Evolutionary conservation across 2,797 vertebrate genomes (phyloP).

Genomic region (Lindbergichthys nudifrons): DNA sequence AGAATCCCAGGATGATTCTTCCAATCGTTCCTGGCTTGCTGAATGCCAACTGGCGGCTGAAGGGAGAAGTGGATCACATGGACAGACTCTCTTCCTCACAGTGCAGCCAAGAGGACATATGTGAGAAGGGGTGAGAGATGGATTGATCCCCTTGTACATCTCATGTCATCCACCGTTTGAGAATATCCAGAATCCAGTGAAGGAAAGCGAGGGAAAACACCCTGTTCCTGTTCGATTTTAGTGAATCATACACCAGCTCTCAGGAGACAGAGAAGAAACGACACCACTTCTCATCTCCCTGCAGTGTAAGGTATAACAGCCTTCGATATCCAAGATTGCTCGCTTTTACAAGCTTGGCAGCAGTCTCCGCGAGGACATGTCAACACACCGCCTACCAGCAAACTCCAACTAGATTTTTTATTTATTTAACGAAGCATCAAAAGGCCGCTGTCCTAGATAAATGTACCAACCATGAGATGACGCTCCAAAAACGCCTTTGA

Average conservation of each 20-base stretch:
- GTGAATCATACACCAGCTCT: slow-evolving; percentile 27
- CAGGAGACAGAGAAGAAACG: slow-evolving; percentile 23
- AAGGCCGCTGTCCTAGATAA: slow-evolving; percentile 36
- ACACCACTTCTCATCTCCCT: slow-evolving; percentile 31
- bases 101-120: slow-evolving; percentile 45
- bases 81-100: slow-evolving; percentile 38
- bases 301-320: slow-evolving; percentile 40
- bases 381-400: slow-evolving; percentile 28
- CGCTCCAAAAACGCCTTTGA: slow-evolving; percentile 15
- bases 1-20: slow-evolving; percentile 61
- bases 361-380: slow-evolving; percentile 25
- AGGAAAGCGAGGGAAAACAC: slow-evolving; percentile 33
- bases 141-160: slow-evolving; percentile 29
- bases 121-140: slow-evolving; percentile 24
- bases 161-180: slow-evolving; percentile 33
- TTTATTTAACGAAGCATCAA: slow-evolving; percentile 47
- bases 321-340: slow-evolving; percentile 35
- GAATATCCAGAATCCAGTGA: slow-evolving; percentile 35
- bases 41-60: slow-evolving; percentile 55
- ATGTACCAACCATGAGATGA: slow-evolving; percentile 15
- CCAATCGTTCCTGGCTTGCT: slow-evolving; percentile 50
- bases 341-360: slow-evolving; percentile 47
- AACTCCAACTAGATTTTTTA: slow-evolving; percentile 8
- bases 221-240: slow-evolving; percentile 41
- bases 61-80: slow-evolving; percentile 56